Conservation (phyloP, 2,797 vertebrate species). For the Malacoraja senta region DNA sequence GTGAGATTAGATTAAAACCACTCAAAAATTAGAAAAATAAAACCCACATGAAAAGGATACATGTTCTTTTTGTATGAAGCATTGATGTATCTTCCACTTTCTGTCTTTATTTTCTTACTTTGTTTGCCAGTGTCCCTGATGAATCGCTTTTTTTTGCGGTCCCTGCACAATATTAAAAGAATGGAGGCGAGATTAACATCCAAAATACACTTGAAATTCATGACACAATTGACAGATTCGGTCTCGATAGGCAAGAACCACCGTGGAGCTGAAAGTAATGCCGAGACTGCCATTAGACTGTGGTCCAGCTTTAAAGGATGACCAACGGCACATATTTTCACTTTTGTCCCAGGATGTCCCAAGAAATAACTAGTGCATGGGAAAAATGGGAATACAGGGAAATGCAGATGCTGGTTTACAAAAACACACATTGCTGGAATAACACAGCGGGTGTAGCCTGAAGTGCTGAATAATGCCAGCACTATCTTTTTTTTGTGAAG, state of each 20-base stretch:
- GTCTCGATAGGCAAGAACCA: neutral
- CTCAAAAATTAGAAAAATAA: neutral
- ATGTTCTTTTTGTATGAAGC: slow-evolving; percentile 78
- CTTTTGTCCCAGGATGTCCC: neutral
- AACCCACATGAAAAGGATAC: slow-evolving; percentile 68
- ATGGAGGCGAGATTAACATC: neutral
- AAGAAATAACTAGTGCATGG: too few relatives aligned
- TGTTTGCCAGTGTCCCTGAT: slow-evolving; percentile 74
- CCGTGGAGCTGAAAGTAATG: neutral
- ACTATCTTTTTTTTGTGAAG: too few relatives aligned
- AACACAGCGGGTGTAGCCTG: too few relatives aligned
- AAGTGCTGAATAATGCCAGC: too few relatives aligned
- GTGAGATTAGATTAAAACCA: neutral
- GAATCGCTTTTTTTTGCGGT: slow-evolving; percentile 89
- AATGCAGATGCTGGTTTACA: too few relatives aligned
- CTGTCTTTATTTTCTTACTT: slow-evolving; percentile 73
- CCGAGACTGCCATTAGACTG: neutral
- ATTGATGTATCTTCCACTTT: slow-evolving; percentile 72
- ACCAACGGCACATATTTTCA: neutral
- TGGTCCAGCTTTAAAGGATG: neutral
- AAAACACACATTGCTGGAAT: too few relatives aligned
- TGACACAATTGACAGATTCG: neutral
- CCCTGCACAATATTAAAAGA: slow-evolving; percentile 59
- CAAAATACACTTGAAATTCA: neutral
- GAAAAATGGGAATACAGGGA: too few relatives aligned